Evolutionary conservation across 2,113 vertebrate species (phyloP).

Genomic region (rabbit (Oryctolagus cuniculus)): mOryCun1.1 NC_091433.1:66284001-66284500

Average conservation of each 20-base stretch:
- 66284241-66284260: fast-evolving
- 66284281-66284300: background rate
- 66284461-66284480: background rate
- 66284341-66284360: slow-evolving; percentile 11
- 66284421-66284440: background rate
- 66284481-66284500: background rate
- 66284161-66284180: background rate
- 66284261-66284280: too few relatives aligned
- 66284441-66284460: background rate
- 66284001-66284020: too few relatives aligned
- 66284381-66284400: background rate
- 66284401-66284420: background rate
- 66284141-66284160: background rate
- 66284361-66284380: background rate
- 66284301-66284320: background rate
- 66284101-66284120: too few relatives aligned
- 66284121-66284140: too few relatives aligned
- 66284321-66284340: background rate
- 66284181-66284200: background rate
- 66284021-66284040: too few relatives aligned
- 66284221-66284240: fast-evolving
- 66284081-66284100: too few relatives aligned
- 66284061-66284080: too few relatives aligned
- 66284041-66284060: too few relatives aligned
- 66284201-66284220: background rate